Conservation (phyloP, 2,888 invertebrate species). For the Corbicula japonica region DNA sequence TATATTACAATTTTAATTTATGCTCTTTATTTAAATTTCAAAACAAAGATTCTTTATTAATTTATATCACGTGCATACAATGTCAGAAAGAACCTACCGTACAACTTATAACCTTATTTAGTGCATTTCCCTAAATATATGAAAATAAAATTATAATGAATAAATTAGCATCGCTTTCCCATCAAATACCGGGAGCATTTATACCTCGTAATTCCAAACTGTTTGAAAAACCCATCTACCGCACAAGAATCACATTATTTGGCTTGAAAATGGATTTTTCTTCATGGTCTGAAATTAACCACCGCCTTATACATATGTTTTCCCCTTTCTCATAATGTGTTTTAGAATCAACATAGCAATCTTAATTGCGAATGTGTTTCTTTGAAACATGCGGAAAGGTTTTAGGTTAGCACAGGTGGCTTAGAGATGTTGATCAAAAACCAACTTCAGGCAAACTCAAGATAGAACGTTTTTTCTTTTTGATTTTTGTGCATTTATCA, state of each 20-base stretch:
- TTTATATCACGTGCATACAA: too few species aligned
- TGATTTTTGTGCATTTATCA: constrained; percentile 26
- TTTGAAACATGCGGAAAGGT: constrained; percentile 53
- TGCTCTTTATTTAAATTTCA: too few species aligned
- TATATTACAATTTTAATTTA: too few species aligned
- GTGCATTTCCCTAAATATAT: too few species aligned
- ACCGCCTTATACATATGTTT: constrained; percentile 29
- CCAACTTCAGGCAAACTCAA: constrained; percentile 11
- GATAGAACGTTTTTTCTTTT: constrained; percentile 13
- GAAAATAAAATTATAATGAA: too few species aligned
- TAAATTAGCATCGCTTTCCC: too few species aligned
- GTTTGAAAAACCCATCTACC: constrained; percentile 42
- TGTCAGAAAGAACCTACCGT: too few species aligned
- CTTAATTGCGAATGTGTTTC: constrained; percentile 49
- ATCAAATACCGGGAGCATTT: background rate
- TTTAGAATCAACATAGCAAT: constrained; percentile 50
- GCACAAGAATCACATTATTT: constrained; percentile 35
- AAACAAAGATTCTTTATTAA: too few species aligned
- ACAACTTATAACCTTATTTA: too few species aligned
- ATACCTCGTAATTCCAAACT: background rate
- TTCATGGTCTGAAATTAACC: background rate
- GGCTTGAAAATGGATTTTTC: constrained; percentile 18
- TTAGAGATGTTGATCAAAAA: constrained; percentile 34
- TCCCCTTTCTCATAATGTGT: constrained; percentile 44
- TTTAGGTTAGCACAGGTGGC: constrained; percentile 57